Evolutionary conservation across 2,888 invertebrate species (phyloP).

Genomic region (Bugulina stolonifera): DNA sequence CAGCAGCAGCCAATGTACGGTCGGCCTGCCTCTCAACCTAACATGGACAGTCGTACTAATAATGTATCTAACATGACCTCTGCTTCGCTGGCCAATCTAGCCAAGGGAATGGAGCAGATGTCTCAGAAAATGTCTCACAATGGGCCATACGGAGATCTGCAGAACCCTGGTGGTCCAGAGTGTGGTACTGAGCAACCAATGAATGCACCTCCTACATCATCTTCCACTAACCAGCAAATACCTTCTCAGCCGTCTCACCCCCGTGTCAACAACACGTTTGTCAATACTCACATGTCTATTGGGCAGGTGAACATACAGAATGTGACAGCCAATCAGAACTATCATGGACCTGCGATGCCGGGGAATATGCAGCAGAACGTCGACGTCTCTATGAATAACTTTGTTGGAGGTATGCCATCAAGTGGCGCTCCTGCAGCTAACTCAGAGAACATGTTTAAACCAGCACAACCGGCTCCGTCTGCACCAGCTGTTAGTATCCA

Average conservation of each 20-base stretch:
- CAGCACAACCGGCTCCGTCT: neutral
- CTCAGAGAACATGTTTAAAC: slow-evolving; percentile 1
- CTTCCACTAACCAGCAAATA: slow-evolving; percentile 28
- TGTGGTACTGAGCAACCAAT: neutral
- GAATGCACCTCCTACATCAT: slow-evolving; percentile 27
- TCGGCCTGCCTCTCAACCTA: neutral
- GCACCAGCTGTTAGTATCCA: slow-evolving; percentile 20
- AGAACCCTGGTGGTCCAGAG: slow-evolving; percentile 29
- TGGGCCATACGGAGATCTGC: slow-evolving; percentile 52
- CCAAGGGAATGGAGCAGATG: slow-evolving; percentile 46
- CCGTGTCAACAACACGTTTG: slow-evolving; percentile 56
- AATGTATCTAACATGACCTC: slow-evolving; percentile 49
- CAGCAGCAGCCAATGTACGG: neutral
- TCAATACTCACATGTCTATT: slow-evolving; percentile 56
- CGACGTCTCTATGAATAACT: slow-evolving; percentile 19
- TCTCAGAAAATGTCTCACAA: slow-evolving; percentile 49
- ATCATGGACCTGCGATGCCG: slow-evolving; percentile 8
- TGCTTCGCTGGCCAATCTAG: slow-evolving; percentile 49
- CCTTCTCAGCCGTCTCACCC: slow-evolving; percentile 29
- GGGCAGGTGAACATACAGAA: slow-evolving; percentile 57
- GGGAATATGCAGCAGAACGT: slow-evolving; percentile 15
- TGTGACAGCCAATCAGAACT: slow-evolving; percentile 33
- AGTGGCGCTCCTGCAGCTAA: neutral
- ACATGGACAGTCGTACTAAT: neutral
- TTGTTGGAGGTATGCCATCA: neutral